Evolutionary conservation across 2,113 vertebrate species (phyloP).

Genomic region (Chionis minor): DNA sequence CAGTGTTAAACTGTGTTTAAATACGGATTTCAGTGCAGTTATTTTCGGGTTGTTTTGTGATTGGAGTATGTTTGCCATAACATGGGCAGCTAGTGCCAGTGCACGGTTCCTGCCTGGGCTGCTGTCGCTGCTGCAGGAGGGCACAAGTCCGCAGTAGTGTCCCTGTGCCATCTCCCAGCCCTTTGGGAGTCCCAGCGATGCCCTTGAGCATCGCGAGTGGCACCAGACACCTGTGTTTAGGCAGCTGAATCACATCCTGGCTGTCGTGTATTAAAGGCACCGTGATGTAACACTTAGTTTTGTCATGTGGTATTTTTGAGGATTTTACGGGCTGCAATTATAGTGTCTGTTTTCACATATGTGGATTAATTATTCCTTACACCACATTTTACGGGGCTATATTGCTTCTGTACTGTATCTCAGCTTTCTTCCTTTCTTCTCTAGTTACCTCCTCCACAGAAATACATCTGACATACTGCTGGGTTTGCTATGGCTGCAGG

Average conservation of each 20-base stretch:
- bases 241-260: neutral
- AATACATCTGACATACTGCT: neutral
- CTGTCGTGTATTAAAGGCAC: neutral
- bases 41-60: neutral
- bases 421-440: neutral
- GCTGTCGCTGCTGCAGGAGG: neutral
- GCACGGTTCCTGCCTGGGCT: neutral
- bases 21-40: neutral
- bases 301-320: neutral
- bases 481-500: conserved; percentile 45
- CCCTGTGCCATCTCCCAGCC: neutral
- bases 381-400: neutral
- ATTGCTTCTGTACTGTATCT: neutral
- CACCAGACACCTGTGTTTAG: neutral
- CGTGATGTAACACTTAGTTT: neutral
- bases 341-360: neutral
- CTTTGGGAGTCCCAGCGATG: neutral
- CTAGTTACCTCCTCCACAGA: neutral
- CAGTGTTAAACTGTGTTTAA: neutral
- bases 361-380: neutral
- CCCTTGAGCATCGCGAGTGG: neutral
- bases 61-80: neutral
- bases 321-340: neutral
- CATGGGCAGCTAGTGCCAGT: rapidly evolving
- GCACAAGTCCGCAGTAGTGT: neutral